phyloP scores from a whole-genome alignment of 2,113 vertebrate genomes.

The Microcebus griseorufus region DNA sequence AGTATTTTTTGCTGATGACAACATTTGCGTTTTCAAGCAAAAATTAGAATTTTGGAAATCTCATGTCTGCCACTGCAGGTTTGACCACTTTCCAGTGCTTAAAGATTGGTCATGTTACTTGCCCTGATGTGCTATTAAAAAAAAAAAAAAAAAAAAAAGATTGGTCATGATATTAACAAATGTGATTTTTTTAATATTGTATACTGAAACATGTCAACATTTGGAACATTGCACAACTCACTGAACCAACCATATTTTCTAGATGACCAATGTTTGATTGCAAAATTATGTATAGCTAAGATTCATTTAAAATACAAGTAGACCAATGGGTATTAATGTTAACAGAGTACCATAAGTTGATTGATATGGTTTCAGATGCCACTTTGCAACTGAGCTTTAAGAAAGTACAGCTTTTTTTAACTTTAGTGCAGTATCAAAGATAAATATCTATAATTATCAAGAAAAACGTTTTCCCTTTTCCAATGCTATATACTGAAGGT shows the following conservation, averaged over 20 bases:
- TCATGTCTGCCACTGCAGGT: not conserved
- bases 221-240: not conserved
- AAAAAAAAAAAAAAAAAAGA: too few relatives aligned
- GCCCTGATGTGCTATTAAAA: too few relatives aligned
- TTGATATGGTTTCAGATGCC: not conserved
- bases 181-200: not conserved
- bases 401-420: not conserved
- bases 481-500: not conserved
- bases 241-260: not conserved
- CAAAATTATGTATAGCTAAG: not conserved
- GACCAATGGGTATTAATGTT: not conserved
- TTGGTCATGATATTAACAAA: not conserved
- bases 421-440: not conserved
- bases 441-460: not conserved
- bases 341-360: not conserved
- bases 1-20: not conserved
- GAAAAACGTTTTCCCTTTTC: not conserved
- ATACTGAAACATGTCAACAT: not conserved
- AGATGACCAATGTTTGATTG: not conserved
- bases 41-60: slow-evolving; percentile 12
- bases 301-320: not conserved
- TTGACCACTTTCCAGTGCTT: not conserved
- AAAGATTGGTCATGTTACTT: too few relatives aligned
- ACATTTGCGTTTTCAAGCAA: not conserved
- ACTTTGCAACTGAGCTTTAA: not conserved